phyloP scores from a whole-genome alignment of 2,113 vertebrate species.

The Cynoglossus semilaevis region DNA sequence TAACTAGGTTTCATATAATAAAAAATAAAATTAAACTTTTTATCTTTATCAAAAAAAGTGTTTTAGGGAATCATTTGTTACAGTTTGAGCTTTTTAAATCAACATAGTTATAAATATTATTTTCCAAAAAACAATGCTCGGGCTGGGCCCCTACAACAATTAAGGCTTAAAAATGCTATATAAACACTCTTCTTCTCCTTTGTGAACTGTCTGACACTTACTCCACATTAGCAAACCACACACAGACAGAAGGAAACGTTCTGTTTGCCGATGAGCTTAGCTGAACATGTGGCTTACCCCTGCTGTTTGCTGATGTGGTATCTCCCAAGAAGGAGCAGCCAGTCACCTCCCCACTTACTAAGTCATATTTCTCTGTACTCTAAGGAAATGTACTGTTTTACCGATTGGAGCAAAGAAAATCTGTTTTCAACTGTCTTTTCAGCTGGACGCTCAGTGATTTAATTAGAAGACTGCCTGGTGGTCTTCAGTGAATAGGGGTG shows the following conservation, averaged over 20 bases:
- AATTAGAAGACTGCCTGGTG: conserved; percentile 9
- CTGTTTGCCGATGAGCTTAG: conserved; percentile 16
- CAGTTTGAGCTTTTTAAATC: no score
- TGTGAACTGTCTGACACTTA: neutral
- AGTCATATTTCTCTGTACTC: conserved; percentile 78
- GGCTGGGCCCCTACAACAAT: no score
- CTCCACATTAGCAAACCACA: conserved; percentile 2
- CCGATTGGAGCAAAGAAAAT: conserved; percentile 59
- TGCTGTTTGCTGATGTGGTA: conserved; percentile 59
- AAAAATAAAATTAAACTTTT: neutral
- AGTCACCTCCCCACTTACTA: conserved; percentile 66
- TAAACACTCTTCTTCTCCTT: no score
- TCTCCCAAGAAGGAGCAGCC: conserved; percentile 66
- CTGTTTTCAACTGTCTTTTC: conserved; percentile 37
- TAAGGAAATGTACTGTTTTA: conserved; percentile 72
- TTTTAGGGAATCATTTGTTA: no score
- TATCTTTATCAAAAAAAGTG: conserved; percentile 1
- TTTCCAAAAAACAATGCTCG: no score
- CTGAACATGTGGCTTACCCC: conserved; percentile 50
- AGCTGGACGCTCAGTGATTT: conserved; percentile 21
- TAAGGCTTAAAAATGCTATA: no score
- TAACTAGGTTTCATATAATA: no score
- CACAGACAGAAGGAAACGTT: conserved; percentile 31
- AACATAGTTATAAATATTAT: no score
- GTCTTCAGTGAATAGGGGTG: conserved; percentile 30